Percentiles rank a stretch among this genome's conserved stretches.
Evolutionary conservation across 2,797 vertebrate genomes (phyloP).

Genomic region (Eurystomus glaucurus): DNA sequence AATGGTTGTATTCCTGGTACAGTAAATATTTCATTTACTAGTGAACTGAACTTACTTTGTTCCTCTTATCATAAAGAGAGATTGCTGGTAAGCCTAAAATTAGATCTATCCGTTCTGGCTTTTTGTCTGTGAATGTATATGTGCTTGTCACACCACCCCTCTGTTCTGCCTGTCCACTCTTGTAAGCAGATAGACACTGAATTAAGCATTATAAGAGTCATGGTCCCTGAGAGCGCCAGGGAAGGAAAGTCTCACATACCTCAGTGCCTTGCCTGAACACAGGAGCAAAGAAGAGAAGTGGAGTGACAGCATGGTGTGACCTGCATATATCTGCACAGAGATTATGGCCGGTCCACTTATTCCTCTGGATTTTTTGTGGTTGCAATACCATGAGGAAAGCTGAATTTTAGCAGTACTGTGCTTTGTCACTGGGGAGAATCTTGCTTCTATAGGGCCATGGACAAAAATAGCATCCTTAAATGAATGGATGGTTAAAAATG

Average conservation of each 20-base stretch:
- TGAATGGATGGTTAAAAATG: not conserved
- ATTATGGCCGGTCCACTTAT: not conserved
- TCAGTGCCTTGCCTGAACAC: not conserved
- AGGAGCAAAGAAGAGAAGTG: not conserved
- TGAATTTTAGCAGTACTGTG: not conserved
- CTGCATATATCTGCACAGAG: not conserved
- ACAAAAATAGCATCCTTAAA: conserved; percentile 23
- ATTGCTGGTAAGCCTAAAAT: not conserved
- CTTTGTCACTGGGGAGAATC: not conserved
- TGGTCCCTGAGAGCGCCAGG: fast-evolving
- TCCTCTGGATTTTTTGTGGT: not conserved
- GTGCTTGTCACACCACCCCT: not conserved
- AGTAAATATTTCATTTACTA: not conserved
- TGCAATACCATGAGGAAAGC: not conserved
- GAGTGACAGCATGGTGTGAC: not conserved
- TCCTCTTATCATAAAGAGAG: not conserved
- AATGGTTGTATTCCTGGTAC: not conserved
- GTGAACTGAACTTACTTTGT: not conserved
- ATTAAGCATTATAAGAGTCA: fast-evolving
- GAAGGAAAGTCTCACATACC: not conserved
- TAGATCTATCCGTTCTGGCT: not conserved
- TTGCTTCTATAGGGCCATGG: not conserved
- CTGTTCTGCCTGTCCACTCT: not conserved
- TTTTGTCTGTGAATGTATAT: not conserved
- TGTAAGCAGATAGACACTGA: not conserved